phyloP scores from a whole-genome alignment of 2,797 vertebrate genomes.

The Orestias chungarensis region DNA sequence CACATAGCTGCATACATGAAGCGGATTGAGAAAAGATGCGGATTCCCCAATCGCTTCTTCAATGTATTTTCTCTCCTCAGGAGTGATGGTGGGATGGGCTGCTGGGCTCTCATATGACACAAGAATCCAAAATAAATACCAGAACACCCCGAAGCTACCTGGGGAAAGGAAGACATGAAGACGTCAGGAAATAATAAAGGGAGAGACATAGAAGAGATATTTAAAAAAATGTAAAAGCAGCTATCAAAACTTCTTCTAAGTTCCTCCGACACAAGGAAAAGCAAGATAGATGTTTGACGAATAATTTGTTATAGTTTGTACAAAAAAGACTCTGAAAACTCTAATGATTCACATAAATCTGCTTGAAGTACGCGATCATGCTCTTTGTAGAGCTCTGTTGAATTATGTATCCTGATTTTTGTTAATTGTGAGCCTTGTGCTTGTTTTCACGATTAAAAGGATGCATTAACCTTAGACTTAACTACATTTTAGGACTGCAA shows the following conservation, averaged over 20 bases:
- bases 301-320: background rate
- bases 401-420: too few species aligned
- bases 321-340: background rate
- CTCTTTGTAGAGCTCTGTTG: too few species aligned
- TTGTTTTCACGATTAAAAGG: too few species aligned
- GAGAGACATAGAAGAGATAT: background rate
- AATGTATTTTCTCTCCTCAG: conserved; percentile 95
- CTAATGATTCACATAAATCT: too few species aligned
- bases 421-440: too few species aligned
- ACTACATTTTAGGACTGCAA: too few species aligned
- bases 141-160: conserved; percentile 94
- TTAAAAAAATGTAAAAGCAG: conserved; percentile 1
- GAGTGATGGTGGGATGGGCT: conserved; percentile 93
- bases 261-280: too few species aligned
- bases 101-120: conserved; percentile 97
- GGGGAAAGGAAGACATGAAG: conserved; percentile 29
- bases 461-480: too few species aligned
- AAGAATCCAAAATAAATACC: conserved; percentile 97
- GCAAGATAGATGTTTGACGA: too few species aligned
- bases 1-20: conserved; percentile 71
- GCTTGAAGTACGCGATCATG: too few species aligned
- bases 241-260: background rate
- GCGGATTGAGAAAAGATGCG: conserved; percentile 86
- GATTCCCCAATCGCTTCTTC: conserved; percentile 98
- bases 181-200: background rate